Evolutionary conservation across 2,113 vertebrate genomes (phyloP).

Genomic region (Crypturellus undulatus): DNA sequence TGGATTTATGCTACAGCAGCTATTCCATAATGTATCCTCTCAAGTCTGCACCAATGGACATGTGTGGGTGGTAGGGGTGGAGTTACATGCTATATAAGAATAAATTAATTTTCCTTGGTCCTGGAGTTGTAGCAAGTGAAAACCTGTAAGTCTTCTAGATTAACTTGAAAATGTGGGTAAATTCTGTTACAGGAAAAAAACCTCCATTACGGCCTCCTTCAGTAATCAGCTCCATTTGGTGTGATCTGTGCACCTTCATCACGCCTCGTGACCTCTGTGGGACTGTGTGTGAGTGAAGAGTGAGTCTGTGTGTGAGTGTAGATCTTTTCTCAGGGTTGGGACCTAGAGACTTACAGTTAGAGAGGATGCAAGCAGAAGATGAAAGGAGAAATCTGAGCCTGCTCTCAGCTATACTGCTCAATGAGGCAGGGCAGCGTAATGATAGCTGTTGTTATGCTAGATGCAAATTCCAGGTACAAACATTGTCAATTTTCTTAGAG

Average conservation of each 20-base stretch:
- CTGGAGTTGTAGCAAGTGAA: neutral
- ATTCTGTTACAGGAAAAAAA: neutral
- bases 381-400: neutral
- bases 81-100: neutral
- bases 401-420: neutral
- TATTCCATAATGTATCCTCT: neutral
- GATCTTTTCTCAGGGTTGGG: neutral
- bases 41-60: neutral
- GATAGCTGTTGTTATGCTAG: neutral
- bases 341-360: neutral
- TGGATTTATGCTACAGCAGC: neutral
- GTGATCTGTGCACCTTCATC: neutral
- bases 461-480: conserved; percentile 32
- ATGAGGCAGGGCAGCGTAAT: neutral
- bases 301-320: neutral
- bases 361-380: neutral
- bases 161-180: neutral
- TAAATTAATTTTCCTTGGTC: neutral
- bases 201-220: neutral
- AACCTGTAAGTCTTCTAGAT: neutral
- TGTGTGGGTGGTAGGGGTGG: neutral
- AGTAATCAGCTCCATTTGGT: neutral
- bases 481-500: neutral
- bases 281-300: neutral
- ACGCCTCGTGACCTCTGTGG: neutral